Percentiles rank a stretch among this genome's conserved stretches.
Evolutionary conservation across 2,888 invertebrate genomes (phyloP).

Genomic region (Zeuzera pyrina): DNA sequence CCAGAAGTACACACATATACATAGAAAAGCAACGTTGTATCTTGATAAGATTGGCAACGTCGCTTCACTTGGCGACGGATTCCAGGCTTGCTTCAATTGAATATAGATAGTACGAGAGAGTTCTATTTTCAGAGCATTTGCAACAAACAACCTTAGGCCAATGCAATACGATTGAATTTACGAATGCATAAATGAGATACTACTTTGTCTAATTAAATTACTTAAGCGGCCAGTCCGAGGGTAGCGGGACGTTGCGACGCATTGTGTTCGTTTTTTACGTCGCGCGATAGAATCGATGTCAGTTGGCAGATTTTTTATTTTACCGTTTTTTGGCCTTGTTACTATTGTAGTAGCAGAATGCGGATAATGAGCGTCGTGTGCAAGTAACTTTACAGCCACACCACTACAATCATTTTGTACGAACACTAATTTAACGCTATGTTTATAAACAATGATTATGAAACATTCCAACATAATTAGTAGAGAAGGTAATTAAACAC

Average conservation of each 20-base stretch:
- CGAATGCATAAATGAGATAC: conserved; percentile 8
- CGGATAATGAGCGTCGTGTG: conserved; percentile 4
- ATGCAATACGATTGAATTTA: conserved; percentile 18
- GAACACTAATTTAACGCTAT: conserved; percentile 4
- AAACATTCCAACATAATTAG: too few relatives aligned
- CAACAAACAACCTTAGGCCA: conserved; percentile 17
- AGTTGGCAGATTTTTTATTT: conserved; percentile 71
- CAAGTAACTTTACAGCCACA: conserved; percentile 5
- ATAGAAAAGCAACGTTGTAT: conserved; percentile 57
- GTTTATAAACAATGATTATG: too few relatives aligned
- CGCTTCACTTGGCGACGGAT: conserved; percentile 52
- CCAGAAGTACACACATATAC: conserved; percentile 68
- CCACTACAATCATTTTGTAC: conserved; percentile 2
- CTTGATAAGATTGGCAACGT: conserved; percentile 63
- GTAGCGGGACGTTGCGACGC: conserved; percentile 62
- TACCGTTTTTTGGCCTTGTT: conserved; percentile 70
- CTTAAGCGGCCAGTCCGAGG: conserved; percentile 35
- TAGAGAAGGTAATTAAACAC: too few relatives aligned
- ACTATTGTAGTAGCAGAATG: conserved; percentile 8
- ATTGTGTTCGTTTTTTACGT: conserved; percentile 62
- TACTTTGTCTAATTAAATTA: conserved; percentile 30
- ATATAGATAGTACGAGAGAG: conserved; percentile 30
- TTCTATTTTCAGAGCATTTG: conserved; percentile 22
- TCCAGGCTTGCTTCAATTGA: conserved; percentile 56
- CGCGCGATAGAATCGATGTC: conserved; percentile 67